Evolutionary conservation across 1,140 invertebrate genomes (phyloP).

Genomic region (Tetramorium parvispinum): DNA sequence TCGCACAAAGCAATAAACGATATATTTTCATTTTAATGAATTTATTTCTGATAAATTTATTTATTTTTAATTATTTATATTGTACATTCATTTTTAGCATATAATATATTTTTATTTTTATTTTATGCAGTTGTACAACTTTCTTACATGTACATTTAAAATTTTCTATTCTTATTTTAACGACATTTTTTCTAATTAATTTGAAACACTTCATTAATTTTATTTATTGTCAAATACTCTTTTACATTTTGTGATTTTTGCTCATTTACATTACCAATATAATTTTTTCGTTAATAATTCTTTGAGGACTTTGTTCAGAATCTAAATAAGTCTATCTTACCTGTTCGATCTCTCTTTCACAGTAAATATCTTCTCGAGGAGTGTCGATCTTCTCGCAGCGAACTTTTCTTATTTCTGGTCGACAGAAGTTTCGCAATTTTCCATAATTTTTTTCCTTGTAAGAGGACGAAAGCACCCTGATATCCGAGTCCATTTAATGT

Average conservation of each 20-base stretch:
- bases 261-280: not conserved
- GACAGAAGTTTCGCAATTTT: slow-evolving; percentile 37
- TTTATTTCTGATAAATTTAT: not conserved
- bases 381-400: not conserved
- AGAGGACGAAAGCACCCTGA: not conserved
- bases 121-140: not conserved
- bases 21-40: not conserved
- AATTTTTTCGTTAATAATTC: not conserved
- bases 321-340: slow-evolving; percentile 19
- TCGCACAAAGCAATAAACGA: not conserved
- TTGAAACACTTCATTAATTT: not conserved
- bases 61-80: not conserved
- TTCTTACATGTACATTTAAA: not conserved
- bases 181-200: not conserved
- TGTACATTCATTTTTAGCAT: not conserved
- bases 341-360: not conserved
- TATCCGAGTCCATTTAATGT: slow-evolving; percentile 23
- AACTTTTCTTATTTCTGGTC: slow-evolving; percentile 42
- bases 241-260: not conserved
- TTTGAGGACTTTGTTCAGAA: not conserved
- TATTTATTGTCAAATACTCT: not conserved
- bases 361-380: slow-evolving; percentile 14
- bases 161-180: not conserved
- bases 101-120: not conserved
- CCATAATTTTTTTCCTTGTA: slow-evolving; percentile 23